These are phyloP conservation scores for Sturmia bella DNA, from an alignment of 2,888 invertebrate species.

Conservation along the genomic window DNA sequence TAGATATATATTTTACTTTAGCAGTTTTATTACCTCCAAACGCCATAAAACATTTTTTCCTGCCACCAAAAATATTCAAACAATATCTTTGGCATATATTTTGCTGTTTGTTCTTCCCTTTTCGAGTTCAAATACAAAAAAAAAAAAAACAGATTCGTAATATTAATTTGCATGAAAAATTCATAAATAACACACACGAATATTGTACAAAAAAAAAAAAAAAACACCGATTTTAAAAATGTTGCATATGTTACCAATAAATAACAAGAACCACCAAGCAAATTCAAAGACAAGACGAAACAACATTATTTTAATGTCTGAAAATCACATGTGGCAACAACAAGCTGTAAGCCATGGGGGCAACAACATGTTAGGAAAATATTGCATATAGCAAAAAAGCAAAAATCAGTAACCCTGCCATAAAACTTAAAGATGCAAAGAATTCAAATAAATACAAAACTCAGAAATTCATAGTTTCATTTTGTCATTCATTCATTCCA, in stretches of 20 bases:
- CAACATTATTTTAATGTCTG: conserved; percentile 13
- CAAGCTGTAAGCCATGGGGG: conserved; percentile 66
- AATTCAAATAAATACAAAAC: conserved; percentile 10
- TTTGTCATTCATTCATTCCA: background rate
- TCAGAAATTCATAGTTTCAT: conserved; percentile 42
- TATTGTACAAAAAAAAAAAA: conserved; percentile 36
- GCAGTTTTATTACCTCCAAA: too few species aligned
- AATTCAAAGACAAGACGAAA: conserved; percentile 32
- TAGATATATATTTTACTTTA: too few species aligned
- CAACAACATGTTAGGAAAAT: conserved; percentile 30
- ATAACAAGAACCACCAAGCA: conserved; percentile 12
- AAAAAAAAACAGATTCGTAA: conserved; percentile 49
- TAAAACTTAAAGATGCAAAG: conserved; percentile 40
- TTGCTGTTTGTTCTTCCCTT: conserved; percentile 1
- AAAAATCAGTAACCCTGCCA: conserved; percentile 63
- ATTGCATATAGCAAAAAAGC: conserved; percentile 4
- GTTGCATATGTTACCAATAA: conserved; percentile 66
- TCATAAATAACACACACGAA: conserved; percentile 69
- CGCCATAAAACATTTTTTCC: background rate
- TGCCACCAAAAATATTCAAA: background rate
- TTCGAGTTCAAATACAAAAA: background rate
- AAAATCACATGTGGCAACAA: conserved; percentile 53
- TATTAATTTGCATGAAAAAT: conserved; percentile 70
- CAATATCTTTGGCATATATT: conserved; percentile 37
- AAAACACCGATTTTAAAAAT: conserved; percentile 50